phyloP scores from a whole-genome alignment of 2,888 invertebrate species.

The Ditula angustiorana region DNA sequence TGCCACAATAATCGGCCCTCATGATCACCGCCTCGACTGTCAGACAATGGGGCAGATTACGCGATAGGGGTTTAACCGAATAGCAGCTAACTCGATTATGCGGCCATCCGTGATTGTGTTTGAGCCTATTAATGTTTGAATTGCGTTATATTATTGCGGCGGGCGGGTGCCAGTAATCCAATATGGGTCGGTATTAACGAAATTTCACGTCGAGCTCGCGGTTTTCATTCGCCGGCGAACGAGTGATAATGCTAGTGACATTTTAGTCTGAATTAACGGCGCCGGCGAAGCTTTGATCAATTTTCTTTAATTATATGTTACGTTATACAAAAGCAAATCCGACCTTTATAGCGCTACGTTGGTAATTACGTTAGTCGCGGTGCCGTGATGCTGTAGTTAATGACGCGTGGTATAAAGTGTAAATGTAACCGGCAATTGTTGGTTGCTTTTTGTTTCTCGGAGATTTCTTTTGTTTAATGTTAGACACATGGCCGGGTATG shows the following conservation, averaged over 20 bases:
- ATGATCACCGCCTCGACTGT: conserved; percentile 77
- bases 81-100: conserved; percentile 84
- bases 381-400: conserved; percentile 21
- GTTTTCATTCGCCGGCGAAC: conserved; percentile 52
- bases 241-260: conserved; percentile 57
- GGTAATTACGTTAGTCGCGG: conserved; percentile 30
- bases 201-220: conserved; percentile 65
- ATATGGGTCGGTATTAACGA: conserved; percentile 76
- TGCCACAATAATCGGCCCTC: conserved; percentile 83
- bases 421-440: conserved; percentile 5
- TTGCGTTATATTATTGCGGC: conserved; percentile 83
- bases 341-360: conserved; percentile 25
- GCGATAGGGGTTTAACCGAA: conserved; percentile 83
- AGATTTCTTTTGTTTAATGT: conserved; percentile 5
- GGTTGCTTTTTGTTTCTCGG: not conserved
- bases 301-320: conserved; percentile 40
- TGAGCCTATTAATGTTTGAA: conserved; percentile 84
- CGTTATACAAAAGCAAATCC: conserved; percentile 32
- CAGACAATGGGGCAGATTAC: conserved; percentile 82
- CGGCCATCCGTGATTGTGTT: conserved; percentile 84
- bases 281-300: conserved; percentile 48
- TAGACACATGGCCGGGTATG: conserved; percentile 13
- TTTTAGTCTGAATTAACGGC: conserved; percentile 54
- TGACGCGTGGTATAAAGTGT: conserved; percentile 22
- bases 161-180: conserved; percentile 74